These are phyloP conservation scores for Ginglymostoma cirratum DNA, from an alignment of 2,113 vertebrate genomes.

Conservation along the genomic window DNA sequence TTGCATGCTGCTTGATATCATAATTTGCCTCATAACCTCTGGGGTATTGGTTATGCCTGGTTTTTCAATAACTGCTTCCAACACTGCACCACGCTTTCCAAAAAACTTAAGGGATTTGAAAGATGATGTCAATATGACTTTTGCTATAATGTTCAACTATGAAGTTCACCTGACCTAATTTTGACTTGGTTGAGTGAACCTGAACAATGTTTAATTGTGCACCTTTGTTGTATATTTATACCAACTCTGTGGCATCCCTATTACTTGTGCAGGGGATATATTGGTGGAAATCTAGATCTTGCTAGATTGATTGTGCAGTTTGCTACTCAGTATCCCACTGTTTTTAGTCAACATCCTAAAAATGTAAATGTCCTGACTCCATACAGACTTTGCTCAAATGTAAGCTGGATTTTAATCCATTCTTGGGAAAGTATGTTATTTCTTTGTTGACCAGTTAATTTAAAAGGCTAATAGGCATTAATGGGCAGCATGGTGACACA, in stretches of 20 bases:
- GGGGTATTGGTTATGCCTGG: not conserved
- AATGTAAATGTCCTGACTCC: not conserved
- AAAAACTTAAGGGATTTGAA: not conserved
- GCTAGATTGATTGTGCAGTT: not conserved
- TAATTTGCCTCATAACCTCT: not conserved
- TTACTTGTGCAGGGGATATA: not conserved
- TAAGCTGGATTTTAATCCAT: not conserved
- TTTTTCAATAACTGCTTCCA: not conserved
- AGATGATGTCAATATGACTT: not conserved
- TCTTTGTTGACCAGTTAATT: not conserved
- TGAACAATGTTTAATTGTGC: conserved; percentile 23
- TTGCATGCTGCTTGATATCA: not conserved
- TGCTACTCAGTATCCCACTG: not conserved
- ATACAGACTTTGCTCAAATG: not conserved
- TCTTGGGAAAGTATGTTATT: not conserved
- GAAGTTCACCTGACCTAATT: not conserved
- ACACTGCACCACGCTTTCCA: not conserved
- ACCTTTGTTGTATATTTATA: not conserved
- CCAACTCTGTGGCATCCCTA: not conserved
- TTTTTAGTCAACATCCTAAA: not conserved
- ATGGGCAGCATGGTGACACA: too few species aligned
- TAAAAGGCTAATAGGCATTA: not conserved
- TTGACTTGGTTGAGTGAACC: not conserved
- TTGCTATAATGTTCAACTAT: not conserved
- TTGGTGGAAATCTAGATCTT: not conserved